Evolutionary conservation across 2,888 invertebrate species (phyloP), one percentile per base, ranked within the genome.

Genomic region (Oegoconia quadripuncta): DNA sequence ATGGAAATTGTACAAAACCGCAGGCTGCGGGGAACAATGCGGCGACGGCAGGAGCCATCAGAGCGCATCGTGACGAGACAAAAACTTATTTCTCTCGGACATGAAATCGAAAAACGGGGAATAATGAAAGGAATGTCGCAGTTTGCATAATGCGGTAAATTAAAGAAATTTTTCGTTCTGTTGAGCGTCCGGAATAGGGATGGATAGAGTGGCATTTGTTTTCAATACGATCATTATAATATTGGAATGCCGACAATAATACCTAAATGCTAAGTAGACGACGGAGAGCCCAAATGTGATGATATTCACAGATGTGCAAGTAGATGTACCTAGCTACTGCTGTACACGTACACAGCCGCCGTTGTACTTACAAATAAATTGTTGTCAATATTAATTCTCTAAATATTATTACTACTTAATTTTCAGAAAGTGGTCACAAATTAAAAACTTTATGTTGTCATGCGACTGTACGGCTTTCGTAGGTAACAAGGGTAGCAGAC

Each of bases 101-200:
- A 75, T 80, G 75, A 74, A 77, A 75, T 76, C 71, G 71, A 75
- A 77, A 73, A 66, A 68, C 64, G 58, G 64, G 66, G 70, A 72
- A 75, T 75, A 77, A 78, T 71, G 73, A 72, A 72, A 74, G 67
- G 64, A 71, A 77, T 73, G 70, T 63, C 68, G 60, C 67, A 53
- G 74, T 71, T 79, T 76, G 74, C 75, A 75, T 77, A 75, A 74
- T 69, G 75, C 77, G 74, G 74, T 70, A 82, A 81, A 84, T 82
- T 79, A 77, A 79, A 73, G 59, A 67, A 64, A 73, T 78, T 74
- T 78, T 79, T 75, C 66, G 60, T 64, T 65, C 59, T 64, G 64
- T 66, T 76, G 72, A 74, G 68, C 61, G 60, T 58, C 48, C 45
- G 55, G 59, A 59, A 59, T 58, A 54, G 37, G 59, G 62, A 64